Conservation (phyloP, 2,113 vertebrate species). For the Fregata magnificens region DNA sequence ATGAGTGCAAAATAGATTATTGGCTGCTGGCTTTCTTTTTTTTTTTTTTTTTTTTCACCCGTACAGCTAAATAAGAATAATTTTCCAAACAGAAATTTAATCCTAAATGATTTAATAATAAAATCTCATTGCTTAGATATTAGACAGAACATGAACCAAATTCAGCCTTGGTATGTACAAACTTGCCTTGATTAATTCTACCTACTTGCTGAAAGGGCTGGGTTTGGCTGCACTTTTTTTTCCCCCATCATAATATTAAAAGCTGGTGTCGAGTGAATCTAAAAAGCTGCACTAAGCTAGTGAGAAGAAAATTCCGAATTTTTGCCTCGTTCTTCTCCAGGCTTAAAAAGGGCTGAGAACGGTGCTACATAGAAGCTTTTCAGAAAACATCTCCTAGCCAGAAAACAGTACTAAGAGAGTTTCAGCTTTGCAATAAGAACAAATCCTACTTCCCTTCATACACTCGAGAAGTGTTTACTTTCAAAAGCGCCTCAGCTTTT, state of each 20-base stretch:
- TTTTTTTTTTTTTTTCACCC: not conserved
- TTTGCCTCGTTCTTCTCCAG: not conserved
- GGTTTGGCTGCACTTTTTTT: not conserved
- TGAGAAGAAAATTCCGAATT: not conserved
- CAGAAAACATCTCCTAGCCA: not conserved
- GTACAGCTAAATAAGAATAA: not conserved
- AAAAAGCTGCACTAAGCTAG: not conserved
- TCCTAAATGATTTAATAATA: not conserved
- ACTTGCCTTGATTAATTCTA: constrained; percentile 21
- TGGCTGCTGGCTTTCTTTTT: not conserved
- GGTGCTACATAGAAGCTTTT: not conserved
- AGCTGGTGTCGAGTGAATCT: not conserved
- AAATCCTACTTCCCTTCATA: not conserved
- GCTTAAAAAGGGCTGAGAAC: not conserved
- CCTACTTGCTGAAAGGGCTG: not conserved
- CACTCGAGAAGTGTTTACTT: accelerated
- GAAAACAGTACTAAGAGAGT: not conserved
- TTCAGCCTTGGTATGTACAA: not conserved
- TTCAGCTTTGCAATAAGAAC: not conserved
- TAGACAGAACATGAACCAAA: not conserved
- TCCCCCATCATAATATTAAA: not conserved
- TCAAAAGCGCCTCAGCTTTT: not conserved
- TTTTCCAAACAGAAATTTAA: constrained; percentile 6
- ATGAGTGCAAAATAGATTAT: not conserved
- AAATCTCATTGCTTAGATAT: not conserved